These are phyloP conservation scores for Limnephilus lunatus DNA, from an alignment of 2,888 invertebrate genomes.

Conservation along the genomic window DNA sequence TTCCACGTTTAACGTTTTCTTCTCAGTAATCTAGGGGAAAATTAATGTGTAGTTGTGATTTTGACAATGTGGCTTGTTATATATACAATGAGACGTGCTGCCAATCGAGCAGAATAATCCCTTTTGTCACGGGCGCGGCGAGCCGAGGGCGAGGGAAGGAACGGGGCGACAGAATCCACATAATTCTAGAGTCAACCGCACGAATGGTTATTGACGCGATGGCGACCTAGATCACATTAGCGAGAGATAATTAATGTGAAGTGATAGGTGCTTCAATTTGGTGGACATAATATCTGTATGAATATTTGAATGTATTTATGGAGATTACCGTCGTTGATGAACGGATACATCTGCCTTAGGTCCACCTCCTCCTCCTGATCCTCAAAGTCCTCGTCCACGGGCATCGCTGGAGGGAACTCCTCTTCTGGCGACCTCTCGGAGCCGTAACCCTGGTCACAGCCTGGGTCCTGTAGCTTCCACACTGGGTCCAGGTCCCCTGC, in stretches of 20 bases:
- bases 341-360: constrained; percentile 81
- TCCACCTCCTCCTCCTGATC: constrained; percentile 78
- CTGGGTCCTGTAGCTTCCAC: constrained; percentile 77
- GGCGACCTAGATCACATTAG: neutral
- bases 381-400: constrained; percentile 76
- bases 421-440: constrained; percentile 88
- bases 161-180: neutral
- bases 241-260: neutral
- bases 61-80: neutral
- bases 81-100: neutral
- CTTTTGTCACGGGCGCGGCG: neutral
- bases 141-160: neutral
- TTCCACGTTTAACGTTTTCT: neutral
- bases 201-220: neutral
- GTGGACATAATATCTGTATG: neutral
- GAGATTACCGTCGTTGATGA: constrained; percentile 82
- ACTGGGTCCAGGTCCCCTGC: constrained; percentile 74
- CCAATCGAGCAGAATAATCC: neutral
- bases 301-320: constrained; percentile 21
- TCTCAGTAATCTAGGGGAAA: neutral
- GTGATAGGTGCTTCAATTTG: neutral
- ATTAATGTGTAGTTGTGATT: neutral
- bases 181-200: neutral
- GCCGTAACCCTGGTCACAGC: constrained; percentile 86
- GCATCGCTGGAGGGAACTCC: constrained; percentile 83